Evolutionary conservation across 2,797 vertebrate genomes (phyloP).

Genomic region (Acridotheres tristis): DNA sequence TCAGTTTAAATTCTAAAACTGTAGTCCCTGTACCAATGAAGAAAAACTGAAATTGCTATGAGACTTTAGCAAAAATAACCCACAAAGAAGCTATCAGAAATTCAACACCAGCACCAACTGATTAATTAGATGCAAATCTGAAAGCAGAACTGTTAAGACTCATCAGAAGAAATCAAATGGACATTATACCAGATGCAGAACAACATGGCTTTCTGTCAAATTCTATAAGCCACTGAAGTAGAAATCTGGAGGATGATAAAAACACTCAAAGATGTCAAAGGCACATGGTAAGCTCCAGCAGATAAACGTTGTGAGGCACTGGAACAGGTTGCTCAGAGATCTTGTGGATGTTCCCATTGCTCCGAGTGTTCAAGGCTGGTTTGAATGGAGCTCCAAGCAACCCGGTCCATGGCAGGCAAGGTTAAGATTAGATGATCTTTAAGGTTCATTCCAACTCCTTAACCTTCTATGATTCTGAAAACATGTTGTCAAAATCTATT

Average conservation of each 20-base stretch:
- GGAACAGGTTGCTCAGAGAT: not conserved
- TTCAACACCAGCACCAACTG: not conserved
- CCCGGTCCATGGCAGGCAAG: not conserved
- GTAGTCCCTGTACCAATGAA: not conserved
- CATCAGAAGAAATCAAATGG: not conserved
- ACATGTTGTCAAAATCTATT: not conserved
- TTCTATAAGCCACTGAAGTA: not conserved
- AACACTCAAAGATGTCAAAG: not conserved
- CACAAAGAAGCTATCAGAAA: not conserved
- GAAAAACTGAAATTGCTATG: not conserved
- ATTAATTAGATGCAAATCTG: not conserved
- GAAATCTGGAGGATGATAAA: not conserved
- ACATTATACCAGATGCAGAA: not conserved
- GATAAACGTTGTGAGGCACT: not conserved
- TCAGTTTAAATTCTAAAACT: not conserved
- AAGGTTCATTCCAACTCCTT: not conserved
- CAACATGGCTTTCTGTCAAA: not conserved
- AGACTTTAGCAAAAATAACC: not conserved
- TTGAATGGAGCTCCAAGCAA: not conserved
- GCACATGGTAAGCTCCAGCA: not conserved
- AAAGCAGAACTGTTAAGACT: not conserved
- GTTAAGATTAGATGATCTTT: not conserved
- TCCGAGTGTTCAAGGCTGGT: accelerated
- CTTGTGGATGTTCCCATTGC: accelerated
- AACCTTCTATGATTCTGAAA: not conserved